These are phyloP conservation scores for Sarcoramphus papa DNA, from an alignment of 2,797 vertebrate genomes.

Conservation along the genomic window DNA sequence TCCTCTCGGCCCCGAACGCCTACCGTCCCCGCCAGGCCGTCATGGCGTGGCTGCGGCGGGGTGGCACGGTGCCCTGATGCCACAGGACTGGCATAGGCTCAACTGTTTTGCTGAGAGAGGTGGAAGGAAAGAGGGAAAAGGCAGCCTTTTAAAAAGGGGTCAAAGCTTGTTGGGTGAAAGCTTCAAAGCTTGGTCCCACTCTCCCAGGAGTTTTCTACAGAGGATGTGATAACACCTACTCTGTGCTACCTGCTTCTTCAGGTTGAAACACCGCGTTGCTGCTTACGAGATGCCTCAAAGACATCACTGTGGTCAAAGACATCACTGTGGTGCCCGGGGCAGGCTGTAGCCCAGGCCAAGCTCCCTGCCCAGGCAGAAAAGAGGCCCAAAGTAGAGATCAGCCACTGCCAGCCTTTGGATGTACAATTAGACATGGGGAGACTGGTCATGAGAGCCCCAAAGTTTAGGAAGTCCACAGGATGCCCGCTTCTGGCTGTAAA, in stretches of 20 bases:
- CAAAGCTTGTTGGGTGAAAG: neutral
- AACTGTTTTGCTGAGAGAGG: neutral
- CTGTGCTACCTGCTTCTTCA: neutral
- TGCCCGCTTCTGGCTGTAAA: neutral
- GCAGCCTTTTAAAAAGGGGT: neutral
- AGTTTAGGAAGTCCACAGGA: neutral
- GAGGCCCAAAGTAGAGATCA: neutral
- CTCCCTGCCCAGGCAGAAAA: neutral
- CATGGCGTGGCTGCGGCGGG: neutral
- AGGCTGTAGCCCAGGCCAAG: neutral
- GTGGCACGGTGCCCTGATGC: neutral
- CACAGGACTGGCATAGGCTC: neutral
- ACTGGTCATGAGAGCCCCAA: fast-evolving
- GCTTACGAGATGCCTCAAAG: neutral
- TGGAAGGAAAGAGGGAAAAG: neutral
- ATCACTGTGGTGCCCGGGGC: neutral
- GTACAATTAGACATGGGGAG: neutral
- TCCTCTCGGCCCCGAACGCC: neutral
- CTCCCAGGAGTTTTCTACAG: neutral
- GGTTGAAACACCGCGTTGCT: neutral
- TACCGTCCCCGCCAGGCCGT: neutral
- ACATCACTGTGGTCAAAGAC: neutral
- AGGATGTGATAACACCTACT: neutral
- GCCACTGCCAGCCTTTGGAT: neutral
- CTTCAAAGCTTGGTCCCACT: neutral